phyloP scores from a whole-genome alignment of 1,140 invertebrate genomes.

The Zaprionus inermis region DNA sequence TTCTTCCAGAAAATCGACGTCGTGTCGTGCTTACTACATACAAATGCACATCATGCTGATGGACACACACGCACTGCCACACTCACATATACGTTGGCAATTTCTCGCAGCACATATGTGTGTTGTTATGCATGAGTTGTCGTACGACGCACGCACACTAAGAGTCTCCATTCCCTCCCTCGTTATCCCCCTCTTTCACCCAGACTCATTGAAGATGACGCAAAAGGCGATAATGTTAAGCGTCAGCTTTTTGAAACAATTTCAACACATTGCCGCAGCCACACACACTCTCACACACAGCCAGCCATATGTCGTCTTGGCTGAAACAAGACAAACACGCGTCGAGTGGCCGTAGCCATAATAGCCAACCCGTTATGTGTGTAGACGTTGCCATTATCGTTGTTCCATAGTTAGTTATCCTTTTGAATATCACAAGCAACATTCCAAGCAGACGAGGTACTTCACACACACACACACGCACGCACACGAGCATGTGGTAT shows the following conservation, averaged over 20 bases:
- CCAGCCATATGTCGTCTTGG: not conserved
- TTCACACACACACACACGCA: conserved; percentile 9
- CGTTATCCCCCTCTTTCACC: not conserved
- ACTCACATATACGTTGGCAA: too few species aligned
- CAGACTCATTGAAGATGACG: conserved; percentile 43
- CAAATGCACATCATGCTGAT: conserved; percentile 50
- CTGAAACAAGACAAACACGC: conserved; percentile 34
- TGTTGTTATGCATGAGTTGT: conserved; percentile 38
- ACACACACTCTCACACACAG: conserved; percentile 14
- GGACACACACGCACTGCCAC: conserved; percentile 27
- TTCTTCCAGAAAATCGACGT: conserved; percentile 11
- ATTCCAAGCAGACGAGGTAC: conserved; percentile 6
- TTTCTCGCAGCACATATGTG: not conserved
- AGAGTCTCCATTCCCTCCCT: not conserved
- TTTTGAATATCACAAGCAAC: conserved; percentile 58
- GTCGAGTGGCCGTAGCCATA: conserved; percentile 45
- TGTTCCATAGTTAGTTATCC: conserved; percentile 59
- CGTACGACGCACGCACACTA: conserved; percentile 15
- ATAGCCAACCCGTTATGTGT: conserved; percentile 53
- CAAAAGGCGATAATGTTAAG: conserved; percentile 59
- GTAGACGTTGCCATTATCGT: conserved; percentile 58
- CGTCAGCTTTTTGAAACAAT: conserved; percentile 62
- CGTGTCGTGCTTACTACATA: conserved; percentile 48
- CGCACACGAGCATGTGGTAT: conserved; percentile 6
- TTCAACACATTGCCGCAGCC: conserved; percentile 44